Conservation (phyloP, 2,888 invertebrate species). For the Ariolimax columbianus region DNA sequence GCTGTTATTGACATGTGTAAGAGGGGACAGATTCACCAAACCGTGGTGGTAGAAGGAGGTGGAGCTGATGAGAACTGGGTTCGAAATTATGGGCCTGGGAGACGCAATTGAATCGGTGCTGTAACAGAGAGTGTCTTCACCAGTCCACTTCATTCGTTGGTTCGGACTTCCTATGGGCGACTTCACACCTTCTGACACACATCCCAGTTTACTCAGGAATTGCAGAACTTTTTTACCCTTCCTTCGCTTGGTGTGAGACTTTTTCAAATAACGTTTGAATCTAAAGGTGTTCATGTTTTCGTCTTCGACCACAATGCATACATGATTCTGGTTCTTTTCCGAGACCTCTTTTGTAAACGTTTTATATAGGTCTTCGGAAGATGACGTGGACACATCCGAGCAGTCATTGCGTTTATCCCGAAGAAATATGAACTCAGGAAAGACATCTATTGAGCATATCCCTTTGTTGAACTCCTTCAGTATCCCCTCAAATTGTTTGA, state of each 20-base stretch:
- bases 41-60: slow-evolving; percentile 26
- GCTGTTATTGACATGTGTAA: neutral
- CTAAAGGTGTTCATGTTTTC: slow-evolving; percentile 46
- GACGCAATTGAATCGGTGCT: slow-evolving; percentile 12
- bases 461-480: slow-evolving; percentile 39
- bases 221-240: slow-evolving; percentile 43
- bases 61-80: slow-evolving; percentile 31
- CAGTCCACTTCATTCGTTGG: neutral
- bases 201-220: slow-evolving; percentile 41
- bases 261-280: slow-evolving; percentile 54
- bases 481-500: slow-evolving; percentile 43
- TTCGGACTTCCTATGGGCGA: slow-evolving; percentile 30
- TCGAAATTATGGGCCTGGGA: slow-evolving; percentile 14
- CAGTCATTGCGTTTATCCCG: neutral
- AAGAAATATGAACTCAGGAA: slow-evolving; percentile 15
- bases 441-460: neutral
- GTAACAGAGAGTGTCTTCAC: neutral
- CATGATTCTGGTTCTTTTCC: slow-evolving; percentile 55
- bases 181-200: slow-evolving; percentile 37
- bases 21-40: neutral
- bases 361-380: slow-evolving; percentile 51
- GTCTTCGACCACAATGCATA: slow-evolving; percentile 53
- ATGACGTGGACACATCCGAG: neutral
- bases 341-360: slow-evolving; percentile 52
- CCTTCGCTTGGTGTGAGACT: slow-evolving; percentile 49